Conservation (phyloP, 2,888 invertebrate species). For the Hecatera dysodea region DNA sequence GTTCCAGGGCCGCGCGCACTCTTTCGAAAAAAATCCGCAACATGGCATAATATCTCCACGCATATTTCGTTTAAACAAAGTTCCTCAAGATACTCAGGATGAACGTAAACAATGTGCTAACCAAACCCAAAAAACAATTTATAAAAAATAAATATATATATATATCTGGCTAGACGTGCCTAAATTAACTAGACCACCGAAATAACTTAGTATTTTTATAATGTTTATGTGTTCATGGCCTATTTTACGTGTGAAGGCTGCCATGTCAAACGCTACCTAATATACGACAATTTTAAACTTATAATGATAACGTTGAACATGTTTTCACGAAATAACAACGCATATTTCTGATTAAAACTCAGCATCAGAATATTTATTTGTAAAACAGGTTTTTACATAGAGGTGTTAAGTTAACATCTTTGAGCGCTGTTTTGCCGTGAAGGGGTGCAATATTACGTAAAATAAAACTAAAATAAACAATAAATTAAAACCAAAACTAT, state of each 20-base stretch:
- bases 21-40: no score
- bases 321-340: not conserved
- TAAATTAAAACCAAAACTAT: no score
- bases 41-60: no score
- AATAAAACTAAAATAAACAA: no score
- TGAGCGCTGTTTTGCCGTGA: no score
- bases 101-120: not conserved
- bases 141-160: no score
- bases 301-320: not conserved
- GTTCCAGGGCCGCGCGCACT: no score
- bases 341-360: no score
- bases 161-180: not conserved
- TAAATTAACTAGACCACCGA: not conserved
- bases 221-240: constrained; percentile 22
- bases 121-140: not conserved
- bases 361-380: no score
- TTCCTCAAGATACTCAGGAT: not conserved
- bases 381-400: no score
- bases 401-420: no score
- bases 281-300: not conserved
- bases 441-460: no score
- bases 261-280: not conserved
- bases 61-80: not conserved
- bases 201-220: not conserved
- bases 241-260: constrained; percentile 1